Base-by-base conservation (phyloP, 2,797 vertebrate species). In the Phoeniculus purpureus region DNA sequence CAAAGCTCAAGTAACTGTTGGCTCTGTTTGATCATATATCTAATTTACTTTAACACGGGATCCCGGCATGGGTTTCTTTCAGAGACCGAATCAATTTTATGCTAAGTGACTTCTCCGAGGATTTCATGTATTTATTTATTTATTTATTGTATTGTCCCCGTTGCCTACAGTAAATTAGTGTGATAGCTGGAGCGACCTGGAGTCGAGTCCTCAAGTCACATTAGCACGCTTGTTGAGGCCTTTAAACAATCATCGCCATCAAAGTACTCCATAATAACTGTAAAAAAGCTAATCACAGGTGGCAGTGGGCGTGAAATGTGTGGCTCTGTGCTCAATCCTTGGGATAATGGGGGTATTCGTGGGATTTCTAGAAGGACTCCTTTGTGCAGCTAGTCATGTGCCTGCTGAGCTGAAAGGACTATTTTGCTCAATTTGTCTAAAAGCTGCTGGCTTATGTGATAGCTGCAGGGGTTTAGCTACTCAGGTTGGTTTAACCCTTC, bases 381-480 rank as follows among this genome's bases (percentile, higher is more conserved):
- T 98, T 98, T 98, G 97, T 98, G 93, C 76, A 58, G 82, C 55
- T 65, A 95, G 95, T 97, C 97, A 97, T 96, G 96, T 96, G 97
- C 97, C 96, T 96, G 97, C 96, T 95, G 96, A 92, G 91, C 96
- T 98, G 96, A 98, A 98, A 98, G 96, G 96, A 84, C 96, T 95
- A 97, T 98, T 98, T 98, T 98, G 95, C 97, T 98, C 96, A 98
- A 97, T 98, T 98, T 98, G 96, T 98, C 97, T 98, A 97, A 98
- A 98, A 98, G 97, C 94, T 26, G 59, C 97, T 97, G 97, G 97
- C 97, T 98, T 98, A 97, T 97, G 94, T 98, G 97, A 98, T 97
- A 98, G 96, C 97, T 97, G 96, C 96, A 97, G 98, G 97, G 98
- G 97, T 97, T 96, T 95, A 93, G 96, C 95, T 96, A 94, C 97